Evolutionary conservation across 2,797 vertebrate genomes (phyloP).

Genomic region (Chelon auratus): DNA sequence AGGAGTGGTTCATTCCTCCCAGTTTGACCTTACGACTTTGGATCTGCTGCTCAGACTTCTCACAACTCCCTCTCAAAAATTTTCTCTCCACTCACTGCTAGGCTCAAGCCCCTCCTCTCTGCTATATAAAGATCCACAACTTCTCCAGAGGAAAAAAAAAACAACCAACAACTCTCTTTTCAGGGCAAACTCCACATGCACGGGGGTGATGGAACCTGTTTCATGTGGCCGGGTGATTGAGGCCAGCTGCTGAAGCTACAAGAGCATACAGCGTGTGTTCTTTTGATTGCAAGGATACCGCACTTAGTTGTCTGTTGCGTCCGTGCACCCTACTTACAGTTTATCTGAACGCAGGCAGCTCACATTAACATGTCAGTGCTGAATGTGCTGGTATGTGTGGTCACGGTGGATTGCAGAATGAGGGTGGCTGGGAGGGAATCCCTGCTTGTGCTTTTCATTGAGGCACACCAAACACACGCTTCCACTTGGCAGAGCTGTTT

Average conservation of each 20-base stretch:
- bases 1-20: conserved; percentile 18
- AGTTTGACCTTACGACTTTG: conserved; percentile 10
- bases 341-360: background rate
- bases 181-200: conserved; percentile 56
- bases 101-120: conserved; percentile 20
- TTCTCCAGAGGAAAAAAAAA: conserved; percentile 57
- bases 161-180: conserved; percentile 8
- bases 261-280: conserved; percentile 35
- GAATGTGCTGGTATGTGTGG: conserved; percentile 21
- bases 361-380: conserved; percentile 12
- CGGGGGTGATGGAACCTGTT: conserved; percentile 58
- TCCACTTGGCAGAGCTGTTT: conserved; percentile 52
- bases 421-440: conserved; percentile 77
- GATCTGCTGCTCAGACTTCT: conserved; percentile 29
- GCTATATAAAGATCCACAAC: conserved; percentile 71
- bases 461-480: conserved; percentile 54
- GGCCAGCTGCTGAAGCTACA: conserved; percentile 65
- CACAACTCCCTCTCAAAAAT: conserved; percentile 33
- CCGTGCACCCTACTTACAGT: background rate
- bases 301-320: conserved; percentile 7
- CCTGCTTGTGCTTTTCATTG: conserved; percentile 61
- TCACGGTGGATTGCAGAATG: conserved; percentile 27
- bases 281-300: conserved; percentile 34
- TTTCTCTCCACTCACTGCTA: conserved; percentile 27
- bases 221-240: conserved; percentile 79